A percentile compares a stretch with the other conserved stretches of the same genome.
phyloP scores from a whole-genome alignment of 2,113 vertebrate genomes.

The Synchiropus splendidus region DNA sequence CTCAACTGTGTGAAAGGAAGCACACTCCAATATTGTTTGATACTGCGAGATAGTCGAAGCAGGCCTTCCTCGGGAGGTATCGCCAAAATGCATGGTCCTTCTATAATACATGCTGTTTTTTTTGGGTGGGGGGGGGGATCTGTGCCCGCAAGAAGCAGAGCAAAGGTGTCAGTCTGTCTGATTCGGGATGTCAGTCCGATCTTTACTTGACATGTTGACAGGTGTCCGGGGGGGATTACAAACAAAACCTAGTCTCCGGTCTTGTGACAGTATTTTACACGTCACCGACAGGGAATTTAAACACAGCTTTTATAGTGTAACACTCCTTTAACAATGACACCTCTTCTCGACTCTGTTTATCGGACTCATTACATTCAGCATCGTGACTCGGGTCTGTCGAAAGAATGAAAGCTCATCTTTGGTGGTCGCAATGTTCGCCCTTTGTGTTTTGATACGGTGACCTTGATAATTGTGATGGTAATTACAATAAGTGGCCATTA shows the following conservation, averaged over 20 bases:
- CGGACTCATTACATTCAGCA: no score
- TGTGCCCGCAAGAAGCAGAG: constrained; percentile 6
- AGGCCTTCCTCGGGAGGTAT: constrained; percentile 31
- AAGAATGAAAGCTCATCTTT: constrained; percentile 26
- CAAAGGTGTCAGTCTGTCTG: constrained; percentile 29
- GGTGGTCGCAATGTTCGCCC: constrained; percentile 45
- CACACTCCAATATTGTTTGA: constrained; percentile 85
- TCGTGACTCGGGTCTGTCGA: no score
- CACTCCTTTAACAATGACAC: no score
- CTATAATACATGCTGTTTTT: constrained; percentile 7
- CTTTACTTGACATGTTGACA: constrained; percentile 44
- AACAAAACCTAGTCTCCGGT: no score
- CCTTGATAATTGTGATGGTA: constrained; percentile 74
- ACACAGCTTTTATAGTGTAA: no score
- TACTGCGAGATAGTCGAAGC: constrained; percentile 58
- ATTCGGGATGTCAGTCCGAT: constrained; percentile 36
- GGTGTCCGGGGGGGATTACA: neutral
- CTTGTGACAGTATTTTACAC: no score
- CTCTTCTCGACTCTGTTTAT: no score
- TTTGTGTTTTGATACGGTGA: constrained; percentile 59
- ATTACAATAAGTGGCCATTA: constrained; percentile 75
- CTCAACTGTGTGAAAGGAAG: constrained; percentile 97
- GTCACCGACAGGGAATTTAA: no score
- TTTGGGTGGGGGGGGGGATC: neutral
- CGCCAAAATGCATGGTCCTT: neutral